Evolutionary conservation across 2,797 vertebrate species (phyloP).

Genomic region (Prionace glauca): DNA sequence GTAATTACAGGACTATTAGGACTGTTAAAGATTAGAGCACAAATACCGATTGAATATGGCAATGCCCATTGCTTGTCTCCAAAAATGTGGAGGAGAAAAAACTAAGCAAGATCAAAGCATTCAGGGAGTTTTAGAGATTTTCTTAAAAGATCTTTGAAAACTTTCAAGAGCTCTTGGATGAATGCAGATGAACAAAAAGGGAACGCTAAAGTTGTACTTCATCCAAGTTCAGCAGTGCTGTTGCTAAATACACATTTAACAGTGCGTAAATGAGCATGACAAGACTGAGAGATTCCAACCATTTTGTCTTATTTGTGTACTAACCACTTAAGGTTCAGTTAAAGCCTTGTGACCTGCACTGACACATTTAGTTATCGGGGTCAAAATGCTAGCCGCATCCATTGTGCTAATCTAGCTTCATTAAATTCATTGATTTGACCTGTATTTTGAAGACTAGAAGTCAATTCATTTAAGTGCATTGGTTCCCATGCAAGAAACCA

Average conservation of each 20-base stretch:
- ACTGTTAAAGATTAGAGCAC: neutral
- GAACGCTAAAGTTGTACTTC: slow-evolving; percentile 78
- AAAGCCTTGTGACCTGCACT: slow-evolving; percentile 94
- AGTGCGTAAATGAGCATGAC: slow-evolving; percentile 89
- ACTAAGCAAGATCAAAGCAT: slow-evolving; percentile 4
- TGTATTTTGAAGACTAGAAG: slow-evolving; percentile 95
- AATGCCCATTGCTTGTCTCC: neutral
- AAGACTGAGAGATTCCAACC: slow-evolving; percentile 78
- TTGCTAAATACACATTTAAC: slow-evolving; percentile 92
- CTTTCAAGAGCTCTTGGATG: slow-evolving; percentile 66
- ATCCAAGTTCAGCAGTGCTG: slow-evolving; percentile 82
- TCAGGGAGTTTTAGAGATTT: neutral
- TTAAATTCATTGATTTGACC: slow-evolving; percentile 99
- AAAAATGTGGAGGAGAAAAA: neutral
- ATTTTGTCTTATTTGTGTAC: slow-evolving; percentile 99
- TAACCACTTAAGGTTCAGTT: slow-evolving; percentile 87
- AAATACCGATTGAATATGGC: neutral
- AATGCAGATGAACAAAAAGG: slow-evolving; percentile 69
- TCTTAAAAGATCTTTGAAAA: slow-evolving; percentile 36
- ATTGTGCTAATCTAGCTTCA: slow-evolving; percentile 92
- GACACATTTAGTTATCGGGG: slow-evolving; percentile 83
- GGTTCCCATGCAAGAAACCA: slow-evolving; percentile 72
- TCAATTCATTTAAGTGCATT: slow-evolving; percentile 92
- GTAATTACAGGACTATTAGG: neutral
- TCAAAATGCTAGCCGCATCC: slow-evolving; percentile 91